Evolutionary conservation across 1,140 invertebrate species (phyloP).

Genomic region (Hypothenemus hampei): DNA sequence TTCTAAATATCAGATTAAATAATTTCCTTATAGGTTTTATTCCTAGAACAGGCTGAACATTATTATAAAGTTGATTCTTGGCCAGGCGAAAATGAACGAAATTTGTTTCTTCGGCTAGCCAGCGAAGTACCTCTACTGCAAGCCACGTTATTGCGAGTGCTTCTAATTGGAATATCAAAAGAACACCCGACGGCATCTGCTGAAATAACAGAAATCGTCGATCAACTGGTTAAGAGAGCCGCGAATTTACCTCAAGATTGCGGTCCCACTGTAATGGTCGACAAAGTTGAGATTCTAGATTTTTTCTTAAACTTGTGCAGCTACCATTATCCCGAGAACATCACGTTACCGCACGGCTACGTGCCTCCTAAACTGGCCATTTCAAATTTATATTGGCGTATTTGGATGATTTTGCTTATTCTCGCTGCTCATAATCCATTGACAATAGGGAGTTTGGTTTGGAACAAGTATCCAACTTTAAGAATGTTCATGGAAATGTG

Average conservation of each 20-base stretch:
- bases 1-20: background rate
- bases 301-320: conserved; percentile 84
- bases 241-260: conserved; percentile 66
- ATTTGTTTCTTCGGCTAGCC: conserved; percentile 71
- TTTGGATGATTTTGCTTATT: conserved; percentile 86
- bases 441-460: conserved; percentile 78
- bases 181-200: conserved; percentile 75
- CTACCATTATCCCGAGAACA: conserved; percentile 91
- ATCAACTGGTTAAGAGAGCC: conserved; percentile 79
- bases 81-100: conserved; percentile 82
- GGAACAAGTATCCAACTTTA: conserved; percentile 89
- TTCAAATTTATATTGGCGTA: conserved; percentile 89
- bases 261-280: conserved; percentile 63
- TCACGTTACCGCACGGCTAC: conserved; percentile 77
- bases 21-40: conserved; percentile 52
- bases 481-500: conserved; percentile 93
- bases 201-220: conserved; percentile 80
- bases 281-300: conserved; percentile 83
- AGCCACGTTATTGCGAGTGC: conserved; percentile 72
- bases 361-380: conserved; percentile 86
- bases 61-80: conserved; percentile 92
- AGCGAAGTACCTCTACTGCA: conserved; percentile 84
- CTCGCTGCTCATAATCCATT: conserved; percentile 87
- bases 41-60: conserved; percentile 78
- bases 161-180: conserved; percentile 79